Conservation (phyloP, 2,113 vertebrate genomes). For the Hemiprocne comata region DNA sequence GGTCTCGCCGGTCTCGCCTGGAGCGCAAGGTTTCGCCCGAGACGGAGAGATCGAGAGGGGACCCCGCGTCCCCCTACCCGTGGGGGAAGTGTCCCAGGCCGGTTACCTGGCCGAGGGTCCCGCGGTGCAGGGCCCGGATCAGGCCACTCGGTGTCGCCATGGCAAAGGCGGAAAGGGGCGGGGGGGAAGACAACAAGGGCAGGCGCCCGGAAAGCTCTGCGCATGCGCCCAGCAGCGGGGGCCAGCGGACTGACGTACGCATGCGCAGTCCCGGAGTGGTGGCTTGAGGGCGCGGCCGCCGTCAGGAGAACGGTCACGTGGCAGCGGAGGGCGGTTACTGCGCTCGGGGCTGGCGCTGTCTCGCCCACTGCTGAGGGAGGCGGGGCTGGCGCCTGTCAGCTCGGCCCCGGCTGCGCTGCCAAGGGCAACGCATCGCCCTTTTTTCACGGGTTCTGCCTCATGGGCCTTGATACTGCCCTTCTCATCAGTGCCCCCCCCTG, state of each 20-base stretch:
- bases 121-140: conserved; percentile 37
- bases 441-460: rapidly evolving
- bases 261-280: rapidly evolving
- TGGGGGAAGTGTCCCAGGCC: neutral
- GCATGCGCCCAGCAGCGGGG: neutral
- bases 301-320: neutral
- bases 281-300: neutral
- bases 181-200: too few relatives aligned
- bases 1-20: too few relatives aligned
- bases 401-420: too few relatives aligned
- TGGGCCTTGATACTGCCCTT: rapidly evolving
- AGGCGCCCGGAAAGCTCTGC: rapidly evolving
- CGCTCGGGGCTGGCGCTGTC: rapidly evolving
- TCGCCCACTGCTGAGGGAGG: rapidly evolving
- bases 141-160: conserved; percentile 39
- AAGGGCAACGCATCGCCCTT: too few relatives aligned
- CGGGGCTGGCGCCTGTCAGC: too few relatives aligned
- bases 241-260: rapidly evolving
- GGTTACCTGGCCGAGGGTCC: conserved; percentile 44
- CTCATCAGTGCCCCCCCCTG: rapidly evolving
- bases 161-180: neutral
- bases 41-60: too few relatives aligned
- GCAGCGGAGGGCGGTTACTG: rapidly evolving
- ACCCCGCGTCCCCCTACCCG: too few relatives aligned
- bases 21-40: neutral